Evolutionary conservation across 2,113 vertebrate genomes (phyloP), one percentile per base, ranked within the genome.

Genomic region (Hystrix cristata): DNA sequence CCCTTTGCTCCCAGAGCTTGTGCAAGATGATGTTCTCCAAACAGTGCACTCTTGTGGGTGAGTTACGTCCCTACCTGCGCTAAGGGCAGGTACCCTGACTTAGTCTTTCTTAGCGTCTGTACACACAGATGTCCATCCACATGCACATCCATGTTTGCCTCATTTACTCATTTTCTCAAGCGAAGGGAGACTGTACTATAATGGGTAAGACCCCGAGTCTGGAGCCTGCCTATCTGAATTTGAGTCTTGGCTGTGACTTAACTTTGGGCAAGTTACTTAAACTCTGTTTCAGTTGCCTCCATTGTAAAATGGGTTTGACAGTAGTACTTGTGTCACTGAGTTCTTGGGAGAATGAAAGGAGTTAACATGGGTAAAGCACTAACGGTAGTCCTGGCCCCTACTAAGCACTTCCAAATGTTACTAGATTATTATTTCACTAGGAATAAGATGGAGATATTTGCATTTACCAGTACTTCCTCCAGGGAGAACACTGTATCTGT

Each of bases 81-180:
- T 2, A 34, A 67, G 53, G 38, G 15, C 48, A 59, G 85, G 27
- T 53, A 1, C 15, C 82, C 53, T 64, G 60, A 34, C 53, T 14
- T 76, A 51, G 19, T 43, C 76, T 65, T 78, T 53, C 67, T 97
- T 78, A 31, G 76, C n/a, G 14, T n/a, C 21, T 21, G 46, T 18
- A 59, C 59, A 55, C 11, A 23, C 1, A 31, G 25, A 15, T 48
- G 1, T 6, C 12, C 0, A 16, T 48, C 14, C 25, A 1, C 25
- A 18, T 0, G 3, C 55, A 21, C 48, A 27, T 60, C 62, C 27
- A 13, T 1, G n/a, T 48, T 18, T 25, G 1, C 60, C 43, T 79
- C 23, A 12, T 29, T 55, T 38, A 67, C n/a, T 64, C 15, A 23
- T 53, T 46, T 34, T 27, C 80, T 83, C 4, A 4, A 25, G 1